phyloP scores from a whole-genome alignment of 2,797 vertebrate genomes.

The Acridotheres tristis region DNA sequence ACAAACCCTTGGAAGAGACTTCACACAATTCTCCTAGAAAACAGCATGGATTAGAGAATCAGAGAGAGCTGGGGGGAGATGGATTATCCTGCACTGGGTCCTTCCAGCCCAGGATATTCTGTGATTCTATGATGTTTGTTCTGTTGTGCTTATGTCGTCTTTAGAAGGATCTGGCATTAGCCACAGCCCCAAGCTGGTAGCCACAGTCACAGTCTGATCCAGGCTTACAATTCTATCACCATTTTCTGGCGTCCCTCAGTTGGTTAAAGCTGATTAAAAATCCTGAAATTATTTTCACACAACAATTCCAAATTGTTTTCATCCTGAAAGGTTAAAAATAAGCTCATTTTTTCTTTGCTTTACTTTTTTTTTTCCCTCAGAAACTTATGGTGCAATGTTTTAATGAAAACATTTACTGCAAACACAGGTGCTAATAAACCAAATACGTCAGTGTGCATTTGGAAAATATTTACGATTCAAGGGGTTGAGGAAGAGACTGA shows the following conservation, averaged over 20 bases:
- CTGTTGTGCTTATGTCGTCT: background rate
- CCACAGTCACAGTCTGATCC: background rate
- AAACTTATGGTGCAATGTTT: conserved; percentile 13
- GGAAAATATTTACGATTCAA: background rate
- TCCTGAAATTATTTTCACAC: conserved; percentile 28
- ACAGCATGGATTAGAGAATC: background rate
- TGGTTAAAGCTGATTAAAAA: conserved; percentile 45
- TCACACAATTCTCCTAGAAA: background rate
- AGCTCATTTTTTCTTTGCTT: background rate
- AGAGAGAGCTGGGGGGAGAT: background rate
- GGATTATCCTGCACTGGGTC: background rate
- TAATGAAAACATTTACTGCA: conserved; percentile 49
- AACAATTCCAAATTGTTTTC: conserved; percentile 5
- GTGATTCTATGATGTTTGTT: background rate
- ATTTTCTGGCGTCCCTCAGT: background rate
- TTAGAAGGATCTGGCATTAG: background rate
- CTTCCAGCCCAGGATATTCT: background rate
- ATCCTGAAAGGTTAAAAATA: conserved; percentile 29
- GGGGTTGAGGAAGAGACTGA: background rate
- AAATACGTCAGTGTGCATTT: background rate
- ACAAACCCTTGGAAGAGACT: background rate
- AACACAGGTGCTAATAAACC: conserved; percentile 52
- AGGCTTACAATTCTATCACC: background rate
- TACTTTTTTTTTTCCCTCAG: background rate
- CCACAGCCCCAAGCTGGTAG: background rate